phyloP scores from a whole-genome alignment of 2,888 invertebrate genomes.

The Ramazzottius varieornatus region DNA sequence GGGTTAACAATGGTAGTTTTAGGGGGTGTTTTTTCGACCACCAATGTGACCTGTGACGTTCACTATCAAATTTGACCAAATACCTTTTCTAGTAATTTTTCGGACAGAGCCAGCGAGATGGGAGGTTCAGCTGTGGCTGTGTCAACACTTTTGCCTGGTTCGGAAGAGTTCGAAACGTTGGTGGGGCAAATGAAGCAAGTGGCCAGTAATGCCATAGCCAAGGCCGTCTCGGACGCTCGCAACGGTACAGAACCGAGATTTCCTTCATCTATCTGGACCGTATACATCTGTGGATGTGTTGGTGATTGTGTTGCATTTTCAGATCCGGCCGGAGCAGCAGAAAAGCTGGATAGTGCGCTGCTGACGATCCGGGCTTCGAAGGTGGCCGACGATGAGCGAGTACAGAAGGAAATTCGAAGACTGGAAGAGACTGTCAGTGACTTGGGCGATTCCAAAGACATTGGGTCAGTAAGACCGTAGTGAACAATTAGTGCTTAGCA shows the following conservation, averaged over 20 bases:
- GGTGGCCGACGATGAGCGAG: background rate
- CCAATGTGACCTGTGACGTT: too few species aligned
- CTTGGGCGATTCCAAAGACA: background rate
- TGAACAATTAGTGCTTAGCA: too few species aligned
- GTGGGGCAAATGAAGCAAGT: background rate
- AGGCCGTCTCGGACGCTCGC: background rate
- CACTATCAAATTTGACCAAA: too few species aligned
- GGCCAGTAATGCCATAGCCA: background rate
- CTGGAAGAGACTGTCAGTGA: background rate
- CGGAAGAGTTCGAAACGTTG: background rate
- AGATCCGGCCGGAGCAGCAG: background rate
- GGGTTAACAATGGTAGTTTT: too few species aligned
- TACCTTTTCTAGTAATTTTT: too few species aligned
- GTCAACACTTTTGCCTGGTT: background rate
- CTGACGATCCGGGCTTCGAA: background rate
- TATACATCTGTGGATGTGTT: too few species aligned
- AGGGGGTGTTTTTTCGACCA: too few species aligned
- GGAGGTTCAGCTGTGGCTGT: background rate
- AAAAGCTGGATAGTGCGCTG: background rate
- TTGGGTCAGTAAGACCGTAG: too few species aligned
- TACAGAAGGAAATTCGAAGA: background rate
- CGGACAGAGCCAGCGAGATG: background rate
- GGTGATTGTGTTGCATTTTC: background rate
- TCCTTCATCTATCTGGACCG: too few species aligned
- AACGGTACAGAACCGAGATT: background rate